Evolutionary conservation across 1,140 invertebrate species (phyloP).

Genomic region (Sogatella furcifera): DNA sequence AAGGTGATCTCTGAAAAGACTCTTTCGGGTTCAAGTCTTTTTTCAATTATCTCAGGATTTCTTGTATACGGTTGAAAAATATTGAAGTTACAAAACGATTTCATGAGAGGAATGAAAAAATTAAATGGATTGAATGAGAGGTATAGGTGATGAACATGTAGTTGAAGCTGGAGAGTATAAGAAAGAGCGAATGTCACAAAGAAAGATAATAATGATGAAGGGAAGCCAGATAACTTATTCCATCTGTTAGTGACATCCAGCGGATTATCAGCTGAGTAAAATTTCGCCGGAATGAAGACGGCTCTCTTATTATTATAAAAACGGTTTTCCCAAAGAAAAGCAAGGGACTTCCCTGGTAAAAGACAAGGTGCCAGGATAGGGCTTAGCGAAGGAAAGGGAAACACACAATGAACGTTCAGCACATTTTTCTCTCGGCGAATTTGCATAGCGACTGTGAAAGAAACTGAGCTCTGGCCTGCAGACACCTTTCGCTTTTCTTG

Average conservation of each 20-base stretch:
- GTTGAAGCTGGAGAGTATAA: neutral
- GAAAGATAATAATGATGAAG: neutral
- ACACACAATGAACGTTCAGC: neutral
- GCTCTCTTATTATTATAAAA: neutral
- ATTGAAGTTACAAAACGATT: too few relatives aligned
- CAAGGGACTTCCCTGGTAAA: too few relatives aligned
- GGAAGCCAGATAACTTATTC: conserved; percentile 2
- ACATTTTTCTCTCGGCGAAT: neutral
- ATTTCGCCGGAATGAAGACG: neutral
- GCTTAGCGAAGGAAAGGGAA: neutral
- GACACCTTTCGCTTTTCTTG: too few relatives aligned
- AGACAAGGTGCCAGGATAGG: too few relatives aligned
- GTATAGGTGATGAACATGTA: neutral
- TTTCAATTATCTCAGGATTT: too few relatives aligned
- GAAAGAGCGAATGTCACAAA: neutral
- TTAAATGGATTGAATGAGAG: too few relatives aligned
- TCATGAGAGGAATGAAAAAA: too few relatives aligned
- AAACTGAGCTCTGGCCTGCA: too few relatives aligned
- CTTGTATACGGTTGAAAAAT: too few relatives aligned
- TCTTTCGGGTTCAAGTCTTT: too few relatives aligned
- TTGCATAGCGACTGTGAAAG: neutral
- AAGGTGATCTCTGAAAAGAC: too few relatives aligned
- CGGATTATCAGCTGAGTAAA: conserved; percentile 6
- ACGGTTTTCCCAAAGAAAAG: neutral
- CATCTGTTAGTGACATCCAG: conserved; percentile 6